Conservation (phyloP, 1,140 invertebrate genomes). For the Condylostylus longicornis region DNA sequence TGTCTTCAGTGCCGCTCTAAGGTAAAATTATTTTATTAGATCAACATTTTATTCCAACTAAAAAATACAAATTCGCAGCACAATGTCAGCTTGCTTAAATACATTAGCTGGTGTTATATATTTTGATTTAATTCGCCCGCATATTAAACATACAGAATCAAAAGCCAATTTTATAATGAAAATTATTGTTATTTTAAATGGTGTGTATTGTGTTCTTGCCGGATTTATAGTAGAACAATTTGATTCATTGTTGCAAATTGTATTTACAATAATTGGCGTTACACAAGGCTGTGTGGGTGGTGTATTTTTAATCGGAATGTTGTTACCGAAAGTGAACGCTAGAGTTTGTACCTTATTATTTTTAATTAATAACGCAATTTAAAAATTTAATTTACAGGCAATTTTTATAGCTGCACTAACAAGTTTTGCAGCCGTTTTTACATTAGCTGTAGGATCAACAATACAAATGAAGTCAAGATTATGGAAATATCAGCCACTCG, state of each 20-base stretch:
- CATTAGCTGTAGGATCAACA: conserved; percentile 58
- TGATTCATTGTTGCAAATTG: conserved; percentile 43
- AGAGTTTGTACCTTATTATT: conserved; percentile 31
- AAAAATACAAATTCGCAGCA: conserved; percentile 36
- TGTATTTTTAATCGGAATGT: conserved; percentile 58
- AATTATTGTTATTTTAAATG: conserved; percentile 38
- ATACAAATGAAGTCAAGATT: conserved; percentile 41
- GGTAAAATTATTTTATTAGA: conserved; percentile 25
- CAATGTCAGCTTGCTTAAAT: conserved; percentile 51
- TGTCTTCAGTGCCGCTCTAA: conserved; percentile 48
- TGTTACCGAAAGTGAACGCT: conserved; percentile 49
- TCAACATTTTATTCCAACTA: conserved; percentile 1
- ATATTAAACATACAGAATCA: conserved; percentile 33
- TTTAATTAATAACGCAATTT: not conserved
- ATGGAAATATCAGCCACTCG: conserved; percentile 37
- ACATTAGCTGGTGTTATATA: conserved; percentile 55
- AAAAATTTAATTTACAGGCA: not conserved
- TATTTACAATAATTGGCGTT: conserved; percentile 41
- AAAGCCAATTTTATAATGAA: conserved; percentile 49
- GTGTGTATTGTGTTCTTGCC: conserved; percentile 39
- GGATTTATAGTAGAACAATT: conserved; percentile 48
- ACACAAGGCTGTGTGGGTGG: conserved; percentile 51
- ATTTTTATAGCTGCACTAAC: conserved; percentile 48
- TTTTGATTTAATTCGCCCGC: conserved; percentile 44
- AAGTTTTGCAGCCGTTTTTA: conserved; percentile 47